A percentile compares a stretch with the other conserved stretches of the same genome.
Evolutionary conservation across 2,888 invertebrate species (phyloP).

Genomic region (Brachynemurus nebulosus): DNA sequence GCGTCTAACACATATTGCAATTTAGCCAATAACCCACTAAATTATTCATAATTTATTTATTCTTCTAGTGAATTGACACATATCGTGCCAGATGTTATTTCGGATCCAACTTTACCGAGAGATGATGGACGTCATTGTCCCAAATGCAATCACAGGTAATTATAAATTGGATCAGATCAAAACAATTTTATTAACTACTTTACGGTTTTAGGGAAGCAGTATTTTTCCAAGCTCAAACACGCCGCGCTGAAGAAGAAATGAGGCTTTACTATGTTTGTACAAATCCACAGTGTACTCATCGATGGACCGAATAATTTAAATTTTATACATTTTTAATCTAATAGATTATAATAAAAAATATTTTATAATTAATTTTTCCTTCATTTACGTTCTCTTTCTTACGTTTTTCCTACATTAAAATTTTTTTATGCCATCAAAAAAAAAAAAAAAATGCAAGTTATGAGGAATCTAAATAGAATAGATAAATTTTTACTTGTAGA

Average conservation of each 20-base stretch:
- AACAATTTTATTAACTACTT: background rate
- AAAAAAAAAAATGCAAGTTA: too few species aligned
- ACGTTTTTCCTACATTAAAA: too few species aligned
- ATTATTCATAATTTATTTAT: too few species aligned
- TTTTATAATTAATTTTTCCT: too few species aligned
- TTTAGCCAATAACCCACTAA: background rate
- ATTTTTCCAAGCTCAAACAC: constrained; percentile 96
- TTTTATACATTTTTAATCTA: too few species aligned
- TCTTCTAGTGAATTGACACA: constrained; percentile 85
- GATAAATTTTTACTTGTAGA: too few species aligned
- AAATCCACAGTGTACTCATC: constrained; percentile 76
- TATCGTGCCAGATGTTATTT: constrained; percentile 95
- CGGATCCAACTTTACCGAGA: constrained; percentile 93
- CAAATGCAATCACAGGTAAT: constrained; percentile 69
- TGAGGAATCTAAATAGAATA: too few species aligned
- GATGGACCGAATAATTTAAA: constrained; percentile 79
- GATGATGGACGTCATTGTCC: constrained; percentile 98
- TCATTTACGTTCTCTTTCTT: too few species aligned
- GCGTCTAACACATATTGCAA: too few species aligned
- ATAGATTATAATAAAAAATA: too few species aligned
- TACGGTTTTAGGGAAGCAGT: constrained; percentile 65
- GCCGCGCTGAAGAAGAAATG: constrained; percentile 97
- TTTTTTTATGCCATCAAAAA: too few species aligned
- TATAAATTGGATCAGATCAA: background rate
- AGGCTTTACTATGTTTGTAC: constrained; percentile 94